Conservation (phyloP, 2,888 invertebrate genomes). For the Drymonia ruficornis region DNA sequence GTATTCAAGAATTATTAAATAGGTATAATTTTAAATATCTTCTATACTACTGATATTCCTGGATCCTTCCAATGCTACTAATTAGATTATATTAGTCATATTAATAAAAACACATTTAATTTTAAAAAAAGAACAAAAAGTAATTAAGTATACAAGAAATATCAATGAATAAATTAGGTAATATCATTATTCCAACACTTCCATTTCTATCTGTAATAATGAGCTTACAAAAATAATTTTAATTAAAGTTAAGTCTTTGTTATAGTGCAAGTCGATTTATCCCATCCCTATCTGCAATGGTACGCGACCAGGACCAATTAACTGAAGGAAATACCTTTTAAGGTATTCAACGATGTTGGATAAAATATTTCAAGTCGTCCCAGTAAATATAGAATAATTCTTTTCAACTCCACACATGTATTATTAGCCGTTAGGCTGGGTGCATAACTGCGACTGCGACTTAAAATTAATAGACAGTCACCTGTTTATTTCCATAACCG, state of each 20-base stretch:
- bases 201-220: too few relatives aligned
- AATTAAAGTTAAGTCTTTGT: slow-evolving; percentile 4
- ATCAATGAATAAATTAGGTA: too few relatives aligned
- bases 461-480: slow-evolving; percentile 22
- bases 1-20: not conserved
- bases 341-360: slow-evolving; percentile 53
- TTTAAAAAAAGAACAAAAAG: too few relatives aligned
- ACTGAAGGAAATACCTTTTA: slow-evolving; percentile 54
- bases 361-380: slow-evolving; percentile 50
- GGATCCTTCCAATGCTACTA: too few relatives aligned
- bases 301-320: slow-evolving; percentile 52
- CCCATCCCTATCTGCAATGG: slow-evolving; percentile 30
- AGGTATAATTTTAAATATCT: not conserved
- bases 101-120: too few relatives aligned
- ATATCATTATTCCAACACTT: too few relatives aligned
- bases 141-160: too few relatives aligned
- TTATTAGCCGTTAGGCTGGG: slow-evolving; percentile 33
- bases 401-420: slow-evolving; percentile 33
- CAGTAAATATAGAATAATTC: slow-evolving; percentile 36
- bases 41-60: too few relatives aligned
- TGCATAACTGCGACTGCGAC: slow-evolving; percentile 20
- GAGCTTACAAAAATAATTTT: too few relatives aligned
- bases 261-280: slow-evolving; percentile 1
- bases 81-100: too few relatives aligned
- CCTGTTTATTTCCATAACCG: slow-evolving; percentile 36